A percentile compares a stretch with the other conserved stretches of the same genome.
phyloP scores from a whole-genome alignment of 2,888 invertebrate species.

The Polydrusus pterygomalis region DNA sequence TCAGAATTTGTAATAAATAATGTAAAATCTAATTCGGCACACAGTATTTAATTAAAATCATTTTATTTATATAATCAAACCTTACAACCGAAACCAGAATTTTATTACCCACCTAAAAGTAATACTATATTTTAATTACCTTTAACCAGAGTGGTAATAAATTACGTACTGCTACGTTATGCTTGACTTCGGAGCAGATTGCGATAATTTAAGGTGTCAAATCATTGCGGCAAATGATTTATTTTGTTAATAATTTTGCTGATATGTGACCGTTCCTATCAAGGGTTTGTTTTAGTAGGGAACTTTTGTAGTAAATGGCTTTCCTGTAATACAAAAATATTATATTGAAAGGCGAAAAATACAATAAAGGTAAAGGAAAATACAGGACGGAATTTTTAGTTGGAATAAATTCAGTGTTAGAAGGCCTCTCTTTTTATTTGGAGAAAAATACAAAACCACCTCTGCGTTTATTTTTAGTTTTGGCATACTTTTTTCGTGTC shows the following conservation, averaged over 20 bases:
- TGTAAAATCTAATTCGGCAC: neutral
- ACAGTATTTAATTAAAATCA: neutral
- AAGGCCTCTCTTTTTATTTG: too few relatives aligned
- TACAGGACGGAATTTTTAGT: too few relatives aligned
- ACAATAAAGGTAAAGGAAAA: too few relatives aligned
- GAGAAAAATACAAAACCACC: too few relatives aligned
- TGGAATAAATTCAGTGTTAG: too few relatives aligned
- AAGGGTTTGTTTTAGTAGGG: neutral
- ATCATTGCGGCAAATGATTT: conserved; percentile 11
- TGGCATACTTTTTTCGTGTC: too few relatives aligned
- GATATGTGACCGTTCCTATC: conserved; percentile 3
- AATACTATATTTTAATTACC: conserved; percentile 40
- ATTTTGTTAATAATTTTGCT: conserved; percentile 22
- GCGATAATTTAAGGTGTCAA: conserved; percentile 21
- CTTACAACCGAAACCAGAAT: conserved; percentile 10
- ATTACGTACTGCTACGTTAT: conserved; percentile 11
- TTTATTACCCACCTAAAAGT: conserved; percentile 27
- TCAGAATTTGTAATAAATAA: too few relatives aligned
- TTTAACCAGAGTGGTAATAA: conserved; percentile 19
- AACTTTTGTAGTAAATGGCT: neutral
- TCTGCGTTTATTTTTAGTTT: too few relatives aligned
- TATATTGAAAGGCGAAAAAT: too few relatives aligned
- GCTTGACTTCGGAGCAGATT: conserved; percentile 23
- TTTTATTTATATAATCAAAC: conserved; percentile 8
- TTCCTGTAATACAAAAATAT: too few relatives aligned